Evolutionary conservation across 2,113 vertebrate species (phyloP).

Genomic region (Onychorhynchus coronatus): DNA sequence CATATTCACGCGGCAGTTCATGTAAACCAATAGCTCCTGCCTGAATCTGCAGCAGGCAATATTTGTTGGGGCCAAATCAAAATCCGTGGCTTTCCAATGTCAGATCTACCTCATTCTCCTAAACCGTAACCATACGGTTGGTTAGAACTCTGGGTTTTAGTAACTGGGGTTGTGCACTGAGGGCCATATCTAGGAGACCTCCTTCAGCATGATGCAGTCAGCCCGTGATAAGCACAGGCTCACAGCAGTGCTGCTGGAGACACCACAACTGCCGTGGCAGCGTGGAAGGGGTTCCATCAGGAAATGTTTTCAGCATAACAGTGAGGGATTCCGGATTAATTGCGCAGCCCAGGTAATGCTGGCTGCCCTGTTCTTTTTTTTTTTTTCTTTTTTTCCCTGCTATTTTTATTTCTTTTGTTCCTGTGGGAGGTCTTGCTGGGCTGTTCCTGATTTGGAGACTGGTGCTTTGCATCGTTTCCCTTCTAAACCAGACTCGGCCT

Average conservation of each 20-base stretch:
- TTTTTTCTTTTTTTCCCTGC: background rate
- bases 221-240: background rate
- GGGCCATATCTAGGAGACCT: background rate
- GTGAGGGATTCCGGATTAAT: background rate
- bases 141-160: background rate
- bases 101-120: background rate
- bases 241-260: background rate
- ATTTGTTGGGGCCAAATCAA: background rate
- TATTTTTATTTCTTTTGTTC: background rate
- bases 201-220: background rate
- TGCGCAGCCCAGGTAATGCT: background rate
- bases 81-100: background rate
- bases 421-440: conserved; percentile 20
- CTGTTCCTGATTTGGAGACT: background rate
- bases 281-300: background rate
- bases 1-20: background rate
- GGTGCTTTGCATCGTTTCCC: background rate
- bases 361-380: background rate
- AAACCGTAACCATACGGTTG: background rate
- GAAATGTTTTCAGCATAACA: background rate
- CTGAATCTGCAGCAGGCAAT: background rate
- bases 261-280: background rate
- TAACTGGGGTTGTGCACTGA: background rate
- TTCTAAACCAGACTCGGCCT: background rate
- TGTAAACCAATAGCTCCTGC: background rate